phyloP scores from a whole-genome alignment of 2,888 invertebrate genomes.

The Mimumesa dahlbomi region DNA sequence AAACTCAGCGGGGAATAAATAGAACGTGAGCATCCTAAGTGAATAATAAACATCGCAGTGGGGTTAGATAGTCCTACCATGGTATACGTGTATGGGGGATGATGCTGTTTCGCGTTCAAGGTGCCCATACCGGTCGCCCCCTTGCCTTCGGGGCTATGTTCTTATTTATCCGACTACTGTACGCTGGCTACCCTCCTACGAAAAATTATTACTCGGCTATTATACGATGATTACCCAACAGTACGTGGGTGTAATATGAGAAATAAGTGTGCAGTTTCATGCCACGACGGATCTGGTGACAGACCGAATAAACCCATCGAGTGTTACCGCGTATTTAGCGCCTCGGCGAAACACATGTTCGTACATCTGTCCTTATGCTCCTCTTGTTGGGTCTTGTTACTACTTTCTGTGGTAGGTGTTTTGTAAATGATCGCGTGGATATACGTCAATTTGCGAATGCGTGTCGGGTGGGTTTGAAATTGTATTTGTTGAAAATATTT shows the following conservation, averaged over 20 bases:
- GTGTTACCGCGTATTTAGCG: constrained; percentile 69
- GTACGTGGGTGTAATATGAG: constrained; percentile 77
- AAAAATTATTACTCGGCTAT: constrained; percentile 76
- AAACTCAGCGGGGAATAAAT: constrained; percentile 62
- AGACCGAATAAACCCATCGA: constrained; percentile 71
- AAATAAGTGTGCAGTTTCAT: constrained; percentile 74
- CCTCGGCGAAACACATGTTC: constrained; percentile 70
- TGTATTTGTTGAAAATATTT: no score
- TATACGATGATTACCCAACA: constrained; percentile 78
- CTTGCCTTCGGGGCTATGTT: constrained; percentile 69
- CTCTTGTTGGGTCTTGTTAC: constrained; percentile 3
- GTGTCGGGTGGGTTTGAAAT: no score
- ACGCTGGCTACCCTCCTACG: constrained; percentile 24
- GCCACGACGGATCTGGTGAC: constrained; percentile 70
- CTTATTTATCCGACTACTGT: constrained; percentile 49
- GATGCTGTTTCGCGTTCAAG: constrained; percentile 62
- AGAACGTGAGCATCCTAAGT: constrained; percentile 73
- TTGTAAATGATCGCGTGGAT: constrained; percentile 16
- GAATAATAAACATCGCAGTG: constrained; percentile 72
- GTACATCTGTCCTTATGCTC: constrained; percentile 64
- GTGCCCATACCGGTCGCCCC: constrained; percentile 73
- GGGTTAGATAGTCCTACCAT: constrained; percentile 66
- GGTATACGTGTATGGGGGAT: no score
- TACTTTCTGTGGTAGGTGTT: constrained; percentile 12
- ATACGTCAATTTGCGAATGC: no score